A percentile compares a stretch with the other conserved stretches of the same genome.
phyloP scores from a whole-genome alignment of 2,797 vertebrate species.

The Protonibea diacanthus region DNA sequence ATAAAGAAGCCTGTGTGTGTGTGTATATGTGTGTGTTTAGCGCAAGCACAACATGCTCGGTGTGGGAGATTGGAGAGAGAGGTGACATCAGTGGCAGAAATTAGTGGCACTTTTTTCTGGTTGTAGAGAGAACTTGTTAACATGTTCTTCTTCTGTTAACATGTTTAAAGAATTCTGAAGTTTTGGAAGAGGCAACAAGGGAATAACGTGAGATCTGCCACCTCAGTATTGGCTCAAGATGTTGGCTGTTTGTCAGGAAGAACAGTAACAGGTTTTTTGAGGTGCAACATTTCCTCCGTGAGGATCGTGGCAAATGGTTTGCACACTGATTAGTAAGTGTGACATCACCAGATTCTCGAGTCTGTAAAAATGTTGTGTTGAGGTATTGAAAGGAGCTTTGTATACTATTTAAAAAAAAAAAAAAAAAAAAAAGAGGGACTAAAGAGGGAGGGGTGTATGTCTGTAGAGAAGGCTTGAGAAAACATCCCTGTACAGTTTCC shows the following conservation, averaged over 20 bases:
- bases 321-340: conserved; percentile 63
- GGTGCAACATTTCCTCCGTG: conserved; percentile 55
- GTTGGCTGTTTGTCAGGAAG: conserved; percentile 16
- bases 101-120: background rate
- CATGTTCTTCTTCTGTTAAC: conserved; percentile 6
- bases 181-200: conserved; percentile 5
- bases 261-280: conserved; percentile 42
- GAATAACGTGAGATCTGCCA: conserved; percentile 26
- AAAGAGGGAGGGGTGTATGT: conserved; percentile 48
- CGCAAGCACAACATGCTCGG: background rate
- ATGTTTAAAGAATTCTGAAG: background rate
- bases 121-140: background rate
- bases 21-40: conserved; percentile 9
- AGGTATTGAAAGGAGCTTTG: conserved; percentile 70
- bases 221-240: conserved; percentile 15
- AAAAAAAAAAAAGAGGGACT: conserved; percentile 44
- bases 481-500: conserved; percentile 62
- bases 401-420: conserved; percentile 32
- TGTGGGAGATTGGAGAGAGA: background rate
- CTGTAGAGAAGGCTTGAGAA: conserved; percentile 57
- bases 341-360: conserved; percentile 70
- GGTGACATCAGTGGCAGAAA: background rate
- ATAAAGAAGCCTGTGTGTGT: conserved; percentile 22
- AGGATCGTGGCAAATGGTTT: conserved; percentile 32
- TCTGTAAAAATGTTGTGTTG: conserved; percentile 55